phyloP scores from a whole-genome alignment of 2,113 vertebrate species.

The Mus spicilegus region DNA sequence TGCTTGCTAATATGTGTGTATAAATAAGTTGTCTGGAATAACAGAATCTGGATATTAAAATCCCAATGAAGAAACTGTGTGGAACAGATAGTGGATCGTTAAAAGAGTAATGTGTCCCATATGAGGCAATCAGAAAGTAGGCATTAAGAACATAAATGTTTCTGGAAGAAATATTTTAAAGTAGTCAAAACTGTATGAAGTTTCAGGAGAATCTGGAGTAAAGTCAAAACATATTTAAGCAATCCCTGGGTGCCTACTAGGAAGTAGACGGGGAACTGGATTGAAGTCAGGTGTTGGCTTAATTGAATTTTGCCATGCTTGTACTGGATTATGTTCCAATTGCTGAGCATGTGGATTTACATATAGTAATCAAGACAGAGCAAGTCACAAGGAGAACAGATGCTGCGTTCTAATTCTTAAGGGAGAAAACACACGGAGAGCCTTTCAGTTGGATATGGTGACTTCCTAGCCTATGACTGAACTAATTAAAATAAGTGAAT shows the following conservation, averaged over 20 bases:
- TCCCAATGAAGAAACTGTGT: neutral
- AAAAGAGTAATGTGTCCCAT: constrained; percentile 1
- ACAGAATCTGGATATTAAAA: constrained; percentile 5
- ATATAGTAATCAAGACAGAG: constrained; percentile 62
- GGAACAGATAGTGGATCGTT: neutral
- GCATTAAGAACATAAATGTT: neutral
- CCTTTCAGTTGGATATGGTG: neutral
- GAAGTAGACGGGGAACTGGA: constrained; percentile 41
- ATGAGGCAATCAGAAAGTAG: neutral
- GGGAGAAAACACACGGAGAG: constrained; percentile 32
- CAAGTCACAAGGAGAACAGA: constrained; percentile 11
- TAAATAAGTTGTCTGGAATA: neutral
- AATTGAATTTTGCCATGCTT: constrained; percentile 53
- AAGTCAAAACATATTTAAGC: constrained; percentile 41
- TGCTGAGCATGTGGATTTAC: constrained; percentile 48
- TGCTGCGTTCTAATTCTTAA: constrained; percentile 40
- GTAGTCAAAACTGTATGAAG: neutral
- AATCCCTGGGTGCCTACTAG: neutral
- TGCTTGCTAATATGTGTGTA: neutral
- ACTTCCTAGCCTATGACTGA: constrained; percentile 25
- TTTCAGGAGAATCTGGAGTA: constrained; percentile 16
- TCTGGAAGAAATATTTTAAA: neutral
- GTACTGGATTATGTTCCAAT: constrained; percentile 48
- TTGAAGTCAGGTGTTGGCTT: constrained; percentile 66
- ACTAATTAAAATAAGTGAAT: constrained; percentile 53